These are phyloP conservation scores for Euzophera pinguis DNA, from an alignment of 2,888 invertebrate genomes.

Conservation along the genomic window DNA sequence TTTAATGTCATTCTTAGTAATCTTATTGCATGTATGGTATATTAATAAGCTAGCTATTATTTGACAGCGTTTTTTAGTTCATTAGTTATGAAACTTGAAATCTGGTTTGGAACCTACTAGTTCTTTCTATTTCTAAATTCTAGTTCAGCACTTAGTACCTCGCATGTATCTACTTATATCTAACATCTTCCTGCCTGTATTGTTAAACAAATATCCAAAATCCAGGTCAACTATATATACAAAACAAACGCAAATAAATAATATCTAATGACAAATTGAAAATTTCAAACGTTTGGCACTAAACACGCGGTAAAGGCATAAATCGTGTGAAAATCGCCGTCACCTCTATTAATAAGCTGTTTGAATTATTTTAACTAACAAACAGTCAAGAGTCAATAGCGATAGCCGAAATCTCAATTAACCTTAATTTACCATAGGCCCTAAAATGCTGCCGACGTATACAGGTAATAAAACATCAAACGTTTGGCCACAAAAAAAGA, in stretches of 20 bases:
- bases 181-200: neutral
- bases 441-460: slow-evolving; percentile 41
- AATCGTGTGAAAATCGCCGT: slow-evolving; percentile 28
- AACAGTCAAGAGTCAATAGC: slow-evolving; percentile 47
- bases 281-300: neutral
- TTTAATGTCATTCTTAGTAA: no score
- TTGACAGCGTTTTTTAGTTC: no score
- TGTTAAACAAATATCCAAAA: neutral
- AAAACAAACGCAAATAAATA: neutral
- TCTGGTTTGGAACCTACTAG: no score
- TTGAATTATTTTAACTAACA: slow-evolving; percentile 38
- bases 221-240: neutral
- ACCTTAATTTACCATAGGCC: slow-evolving; percentile 48
- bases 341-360: slow-evolving; percentile 27
- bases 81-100: no score
- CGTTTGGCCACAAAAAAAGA: no score
- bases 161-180: no score
- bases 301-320: slow-evolving; percentile 4
- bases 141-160: no score
- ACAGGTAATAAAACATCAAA: neutral
- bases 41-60: no score
- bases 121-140: no score
- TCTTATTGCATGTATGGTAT: no score
- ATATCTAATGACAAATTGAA: neutral
- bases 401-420: slow-evolving; percentile 51